Conservation (phyloP, 2,797 vertebrate genomes). For the Gambusia yucatana region DNA sequence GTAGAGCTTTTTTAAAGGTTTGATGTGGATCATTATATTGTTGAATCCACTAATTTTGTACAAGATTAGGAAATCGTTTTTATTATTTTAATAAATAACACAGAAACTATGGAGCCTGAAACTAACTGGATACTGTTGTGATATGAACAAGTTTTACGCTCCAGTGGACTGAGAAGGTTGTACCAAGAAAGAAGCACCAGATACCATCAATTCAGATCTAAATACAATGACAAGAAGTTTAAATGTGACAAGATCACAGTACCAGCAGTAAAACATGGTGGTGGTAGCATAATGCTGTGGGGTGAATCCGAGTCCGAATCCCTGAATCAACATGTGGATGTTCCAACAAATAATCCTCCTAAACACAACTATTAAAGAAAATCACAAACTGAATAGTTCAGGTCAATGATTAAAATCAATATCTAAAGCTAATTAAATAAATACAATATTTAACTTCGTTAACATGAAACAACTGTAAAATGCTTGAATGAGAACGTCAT, state of each 20-base stretch:
- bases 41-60: neutral
- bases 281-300: neutral
- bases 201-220: neutral
- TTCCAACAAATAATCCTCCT: neutral
- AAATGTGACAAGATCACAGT: neutral
- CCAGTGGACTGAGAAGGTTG: neutral
- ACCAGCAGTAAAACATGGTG: neutral
- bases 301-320: too few relatives aligned
- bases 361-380: neutral
- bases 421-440: neutral
- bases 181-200: neutral
- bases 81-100: neutral
- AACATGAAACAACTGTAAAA: slow-evolving; percentile 47
- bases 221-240: neutral
- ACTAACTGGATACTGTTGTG: neutral
- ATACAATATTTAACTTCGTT: neutral
- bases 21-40: neutral
- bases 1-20: neutral
- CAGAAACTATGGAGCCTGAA: neutral
- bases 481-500: slow-evolving; percentile 6
- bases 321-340: neutral
- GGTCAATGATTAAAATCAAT: neutral
- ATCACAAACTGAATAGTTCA: neutral
- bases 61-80: neutral
- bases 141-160: neutral